Percentiles rank a stretch among this genome's conserved stretches.
Conservation (phyloP, 2,888 invertebrate species). For the Stegana nigrithorax region DNA sequence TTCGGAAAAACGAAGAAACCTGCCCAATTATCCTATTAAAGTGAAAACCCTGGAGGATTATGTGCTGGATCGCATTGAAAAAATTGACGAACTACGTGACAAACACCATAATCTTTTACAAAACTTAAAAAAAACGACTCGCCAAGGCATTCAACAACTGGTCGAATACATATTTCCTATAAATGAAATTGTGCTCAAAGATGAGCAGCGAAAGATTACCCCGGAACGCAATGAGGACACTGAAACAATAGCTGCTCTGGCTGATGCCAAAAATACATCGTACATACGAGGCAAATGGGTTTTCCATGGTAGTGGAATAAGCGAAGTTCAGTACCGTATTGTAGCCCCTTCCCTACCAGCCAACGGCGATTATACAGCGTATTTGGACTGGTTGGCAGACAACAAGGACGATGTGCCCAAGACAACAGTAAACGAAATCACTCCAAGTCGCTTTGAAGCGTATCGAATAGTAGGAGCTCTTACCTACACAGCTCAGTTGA, state of each 20-base stretch:
- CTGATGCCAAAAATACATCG: constrained; percentile 82
- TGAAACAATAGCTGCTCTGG: constrained; percentile 72
- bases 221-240: constrained; percentile 47
- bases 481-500: constrained; percentile 86
- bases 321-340: constrained; percentile 80
- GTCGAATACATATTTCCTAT: constrained; percentile 80
- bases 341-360: constrained; percentile 87
- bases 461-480: constrained; percentile 84
- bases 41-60: constrained; percentile 74
- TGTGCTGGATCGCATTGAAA: constrained; percentile 71
- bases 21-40: constrained; percentile 75
- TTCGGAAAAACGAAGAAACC: constrained; percentile 69
- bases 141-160: constrained; percentile 73
- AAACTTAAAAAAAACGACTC: constrained; percentile 72
- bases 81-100: constrained; percentile 70
- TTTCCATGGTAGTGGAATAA: constrained; percentile 73
- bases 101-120: constrained; percentile 70
- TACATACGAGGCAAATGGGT: constrained; percentile 84
- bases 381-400: constrained; percentile 79
- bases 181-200: constrained; percentile 62
- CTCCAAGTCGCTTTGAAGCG: constrained; percentile 76
- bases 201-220: constrained; percentile 50
- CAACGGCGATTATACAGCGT: constrained; percentile 86
- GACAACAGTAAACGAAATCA: constrained; percentile 69
- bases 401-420: constrained; percentile 68